Percentiles rank a stretch among this genome's conserved stretches.
Evolutionary conservation across 1,140 invertebrate species (phyloP).

Genomic region (Portunus trituberculatus): DNA sequence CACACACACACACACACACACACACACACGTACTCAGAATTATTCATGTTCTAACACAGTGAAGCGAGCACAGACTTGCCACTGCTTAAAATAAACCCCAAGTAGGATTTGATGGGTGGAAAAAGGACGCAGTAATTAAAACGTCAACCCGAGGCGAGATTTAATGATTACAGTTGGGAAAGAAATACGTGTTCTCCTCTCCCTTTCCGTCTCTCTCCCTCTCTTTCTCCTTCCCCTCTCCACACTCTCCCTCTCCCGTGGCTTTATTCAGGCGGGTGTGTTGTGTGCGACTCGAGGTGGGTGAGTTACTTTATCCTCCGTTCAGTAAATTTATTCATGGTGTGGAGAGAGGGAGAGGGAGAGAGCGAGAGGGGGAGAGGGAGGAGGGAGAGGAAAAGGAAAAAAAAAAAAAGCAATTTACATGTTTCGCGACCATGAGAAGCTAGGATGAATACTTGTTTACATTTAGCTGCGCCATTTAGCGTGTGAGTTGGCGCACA

Average conservation of each 20-base stretch:
- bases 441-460: background rate
- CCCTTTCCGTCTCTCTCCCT: no score
- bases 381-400: background rate
- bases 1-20: conserved; percentile 1
- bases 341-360: background rate
- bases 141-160: background rate
- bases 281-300: background rate
- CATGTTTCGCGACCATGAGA: background rate
- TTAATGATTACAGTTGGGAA: background rate
- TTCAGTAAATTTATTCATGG: background rate
- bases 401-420: background rate
- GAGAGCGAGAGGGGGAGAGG: background rate
- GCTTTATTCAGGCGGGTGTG: no score
- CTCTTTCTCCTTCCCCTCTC: no score
- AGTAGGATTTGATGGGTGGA: conserved; percentile 7
- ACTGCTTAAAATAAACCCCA: background rate
- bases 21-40: background rate
- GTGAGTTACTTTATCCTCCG: conserved; percentile 10
- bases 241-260: no score
- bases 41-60: background rate
- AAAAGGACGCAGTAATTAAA: conserved; percentile 2
- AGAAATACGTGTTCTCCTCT: background rate
- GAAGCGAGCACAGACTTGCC: background rate
- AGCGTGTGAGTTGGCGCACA: background rate
- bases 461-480: conserved; percentile 1